Percentiles rank a stretch among this genome's conserved stretches.
Conservation (phyloP, 2,888 invertebrate species). For the Andrena camellia region DNA sequence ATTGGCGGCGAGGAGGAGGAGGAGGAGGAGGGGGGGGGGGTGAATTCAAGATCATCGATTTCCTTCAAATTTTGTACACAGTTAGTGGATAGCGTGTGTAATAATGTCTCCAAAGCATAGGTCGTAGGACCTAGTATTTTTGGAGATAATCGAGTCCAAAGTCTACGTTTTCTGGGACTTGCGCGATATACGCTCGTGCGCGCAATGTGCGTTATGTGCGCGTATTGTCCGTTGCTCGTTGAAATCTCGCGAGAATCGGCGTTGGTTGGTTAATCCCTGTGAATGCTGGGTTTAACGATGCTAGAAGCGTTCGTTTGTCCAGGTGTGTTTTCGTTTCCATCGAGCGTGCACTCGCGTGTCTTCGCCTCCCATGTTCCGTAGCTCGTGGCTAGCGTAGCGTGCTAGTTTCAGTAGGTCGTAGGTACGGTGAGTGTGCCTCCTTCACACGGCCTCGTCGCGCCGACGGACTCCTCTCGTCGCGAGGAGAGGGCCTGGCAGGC, state of each 20-base stretch:
- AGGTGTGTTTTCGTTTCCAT: background rate
- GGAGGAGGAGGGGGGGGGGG: no score
- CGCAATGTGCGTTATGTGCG: background rate
- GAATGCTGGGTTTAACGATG: background rate
- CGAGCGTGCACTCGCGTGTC: constrained; percentile 8
- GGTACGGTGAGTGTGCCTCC: constrained; percentile 67
- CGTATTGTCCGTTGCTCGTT: background rate
- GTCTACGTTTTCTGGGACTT: no score
- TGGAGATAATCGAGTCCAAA: no score
- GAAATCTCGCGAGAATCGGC: background rate
- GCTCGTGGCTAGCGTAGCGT: constrained; percentile 40
- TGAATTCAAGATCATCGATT: no score
- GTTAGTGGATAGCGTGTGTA: no score
- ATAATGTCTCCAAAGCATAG: no score
- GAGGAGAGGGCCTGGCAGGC: constrained; percentile 35
- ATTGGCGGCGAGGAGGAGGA: accelerated
- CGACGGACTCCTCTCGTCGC: constrained; percentile 51
- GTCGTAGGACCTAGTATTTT: no score
- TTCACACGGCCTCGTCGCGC: constrained; percentile 76
- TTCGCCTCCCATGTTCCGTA: constrained; percentile 8
- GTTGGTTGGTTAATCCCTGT: background rate
- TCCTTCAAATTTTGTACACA: no score
- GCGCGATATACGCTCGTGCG: no score
- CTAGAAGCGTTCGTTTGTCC: background rate
- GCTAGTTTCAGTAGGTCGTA: constrained; percentile 73